Evolutionary conservation across 1,140 invertebrate species (phyloP), one percentile per base, ranked within the genome.

Genomic region (Telenomus remus): DNA sequence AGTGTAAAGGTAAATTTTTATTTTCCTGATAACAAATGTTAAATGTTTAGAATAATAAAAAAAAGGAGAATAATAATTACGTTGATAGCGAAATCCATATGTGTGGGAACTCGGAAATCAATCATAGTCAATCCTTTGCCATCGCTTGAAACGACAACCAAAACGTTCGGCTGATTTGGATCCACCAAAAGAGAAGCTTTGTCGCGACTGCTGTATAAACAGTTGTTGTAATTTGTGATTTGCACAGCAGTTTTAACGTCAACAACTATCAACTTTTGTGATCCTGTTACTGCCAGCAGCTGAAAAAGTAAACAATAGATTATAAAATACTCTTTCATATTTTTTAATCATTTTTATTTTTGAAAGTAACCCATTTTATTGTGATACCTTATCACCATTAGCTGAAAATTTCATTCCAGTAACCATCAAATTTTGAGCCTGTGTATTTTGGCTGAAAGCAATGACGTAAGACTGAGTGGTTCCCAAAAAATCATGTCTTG

Each of bases 351-450:
- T n/a, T n/a, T n/a, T n/a, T n/a, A n/a, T n/a, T n/a, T n/a, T n/a
- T n/a, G n/a, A n/a, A n/a, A n/a, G n/a, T n/a, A n/a, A n/a, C n/a
- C n/a, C n/a, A n/a, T 44, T 44, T 13, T 48, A 0, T 15, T 44
- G 1, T 34, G 27, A n/a, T n/a, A 66, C 63, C 54, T 66, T 66
- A 8, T 66, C 63, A 3, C 63, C 63, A 51, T 50, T 44, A 0
- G 39, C 46, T 10, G 63, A 66, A 66, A 66, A 66, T 13, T 66
- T 66, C 63, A 66, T 50, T 19, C 63, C 63, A 44, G 63, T 66
- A 9, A 66, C 33, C 49, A 43, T 49, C 1, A 66, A 51, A 51
- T 50, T 56, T 37, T 55, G 61, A 0, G 42, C 27, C 46, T 47
- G 50, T 27, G 63, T 43, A 43, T 56, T 55, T 49, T 65, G 63